Conservation (phyloP, 30 jellyfish, hydroid and myxozoan species). For the Phacellophora camtschatica region DNA sequence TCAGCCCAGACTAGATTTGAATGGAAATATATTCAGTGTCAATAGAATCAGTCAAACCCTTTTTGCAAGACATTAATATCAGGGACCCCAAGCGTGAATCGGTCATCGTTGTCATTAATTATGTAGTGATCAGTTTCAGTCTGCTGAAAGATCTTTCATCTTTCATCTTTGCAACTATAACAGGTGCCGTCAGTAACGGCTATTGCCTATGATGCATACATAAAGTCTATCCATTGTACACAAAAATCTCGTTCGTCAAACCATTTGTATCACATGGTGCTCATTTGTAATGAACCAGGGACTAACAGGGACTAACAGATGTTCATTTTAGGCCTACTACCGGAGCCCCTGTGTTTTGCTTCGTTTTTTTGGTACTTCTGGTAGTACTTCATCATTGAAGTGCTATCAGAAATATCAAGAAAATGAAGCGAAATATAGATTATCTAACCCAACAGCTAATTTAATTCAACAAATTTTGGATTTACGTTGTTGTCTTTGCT, state of each 20-base stretch:
- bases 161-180: neutral
- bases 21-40: neutral
- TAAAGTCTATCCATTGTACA: neutral
- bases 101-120: too few species aligned
- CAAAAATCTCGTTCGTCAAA: neutral
- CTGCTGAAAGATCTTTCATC: neutral
- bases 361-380: neutral
- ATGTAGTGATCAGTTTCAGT: too few species aligned
- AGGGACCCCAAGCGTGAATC: conserved; percentile 20
- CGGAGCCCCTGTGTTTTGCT: neutral
- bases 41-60: conserved; percentile 6
- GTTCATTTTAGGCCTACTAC: neutral
- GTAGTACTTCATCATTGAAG: neutral
- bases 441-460: neutral
- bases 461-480: neutral
- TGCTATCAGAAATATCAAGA: neutral
- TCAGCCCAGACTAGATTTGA: neutral
- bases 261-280: neutral
- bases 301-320: neutral
- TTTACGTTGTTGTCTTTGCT: neutral
- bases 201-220: neutral
- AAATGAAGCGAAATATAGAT: neutral
- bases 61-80: conserved; percentile 4
- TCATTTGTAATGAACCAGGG: neutral
- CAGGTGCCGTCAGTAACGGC: neutral